Evolutionary conservation across 2,797 vertebrate species (phyloP), one percentile per base, ranked within the genome.

Genomic region (Esox lucius): DNA sequence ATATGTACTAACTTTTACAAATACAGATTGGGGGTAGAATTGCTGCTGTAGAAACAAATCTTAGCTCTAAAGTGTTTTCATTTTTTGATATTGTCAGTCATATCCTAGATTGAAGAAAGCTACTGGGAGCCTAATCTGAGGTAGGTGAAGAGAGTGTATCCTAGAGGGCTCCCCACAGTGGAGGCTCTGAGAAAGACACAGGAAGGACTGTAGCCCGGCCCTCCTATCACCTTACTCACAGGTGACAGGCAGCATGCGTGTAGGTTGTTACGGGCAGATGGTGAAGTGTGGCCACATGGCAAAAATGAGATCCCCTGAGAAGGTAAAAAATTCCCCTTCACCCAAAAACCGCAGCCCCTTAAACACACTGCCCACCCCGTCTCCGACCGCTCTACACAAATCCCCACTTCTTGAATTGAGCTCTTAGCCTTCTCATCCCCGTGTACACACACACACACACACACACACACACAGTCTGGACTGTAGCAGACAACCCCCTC

Each of bases 231-330:
- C 86, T 90, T 75, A 84, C 83, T 83, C 76, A 49, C 78, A 84
- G 84, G 86, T 90, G 88, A 89, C 76, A 91, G 85, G 89, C 77
- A 91, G 85, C 85, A 89, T 88, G 87, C 83, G 83, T 82, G 74
- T 49, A 81, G 83, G 80, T 89, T 86, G 83, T 76, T 84, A 24
- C 22, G 56, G 85, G 81, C 74, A 86, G 75, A 81, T 86, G 81
- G 46, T 49, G 80, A 84, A 82, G 77, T 85, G 82, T 86, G 84
- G 74, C 77, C 87, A 88, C 84, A 85, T 86, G 85, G 85, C 74
- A 83, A 77, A 85, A 85, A 91, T 86, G 80, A 89, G 83, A 74
- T 85, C 86, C 81, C 82, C 78, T 69, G 86, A 89, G 83, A 83
- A 80, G 81, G 87, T 86, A 88, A 84, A 80, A 84, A 82, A n/a